These are phyloP conservation scores for Diorhabda sublineata DNA, from an alignment of 1,140 invertebrate species.

Conservation along the genomic window DNA sequence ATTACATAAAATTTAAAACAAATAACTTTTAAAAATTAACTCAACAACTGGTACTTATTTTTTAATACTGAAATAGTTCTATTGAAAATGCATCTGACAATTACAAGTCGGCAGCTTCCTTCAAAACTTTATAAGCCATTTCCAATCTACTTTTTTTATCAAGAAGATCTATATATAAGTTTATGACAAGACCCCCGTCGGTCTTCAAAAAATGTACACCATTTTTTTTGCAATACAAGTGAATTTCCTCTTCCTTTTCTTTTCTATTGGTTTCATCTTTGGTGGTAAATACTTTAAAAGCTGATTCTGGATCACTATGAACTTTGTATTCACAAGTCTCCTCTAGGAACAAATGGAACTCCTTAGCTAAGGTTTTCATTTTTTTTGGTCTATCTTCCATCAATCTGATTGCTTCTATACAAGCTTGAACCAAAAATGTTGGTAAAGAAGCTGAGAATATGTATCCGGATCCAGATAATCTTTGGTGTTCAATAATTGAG, in stretches of 20 bases:
- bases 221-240: slow-evolving; percentile 30
- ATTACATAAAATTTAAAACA: too few species aligned
- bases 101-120: slow-evolving; percentile 20
- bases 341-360: slow-evolving; percentile 29
- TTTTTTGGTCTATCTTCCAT: slow-evolving; percentile 31
- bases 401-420: slow-evolving; percentile 32
- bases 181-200: slow-evolving; percentile 31
- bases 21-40: too few species aligned
- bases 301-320: slow-evolving; percentile 29
- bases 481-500: slow-evolving; percentile 41
- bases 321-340: slow-evolving; percentile 29
- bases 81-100: background rate
- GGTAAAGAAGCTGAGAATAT: slow-evolving; percentile 42
- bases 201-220: slow-evolving; percentile 32
- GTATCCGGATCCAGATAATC: slow-evolving; percentile 38
- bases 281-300: slow-evolving; percentile 37
- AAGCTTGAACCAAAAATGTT: slow-evolving; percentile 39
- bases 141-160: slow-evolving; percentile 21
- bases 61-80: too few species aligned
- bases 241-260: slow-evolving; percentile 19
- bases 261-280: slow-evolving; percentile 11
- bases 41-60: too few species aligned
- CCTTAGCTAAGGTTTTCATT: slow-evolving; percentile 21
- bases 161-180: slow-evolving; percentile 31
- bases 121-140: slow-evolving; percentile 27